phyloP scores from a whole-genome alignment of 2,888 invertebrate species.

The Hydrotaea cyrtoneurina region DNA sequence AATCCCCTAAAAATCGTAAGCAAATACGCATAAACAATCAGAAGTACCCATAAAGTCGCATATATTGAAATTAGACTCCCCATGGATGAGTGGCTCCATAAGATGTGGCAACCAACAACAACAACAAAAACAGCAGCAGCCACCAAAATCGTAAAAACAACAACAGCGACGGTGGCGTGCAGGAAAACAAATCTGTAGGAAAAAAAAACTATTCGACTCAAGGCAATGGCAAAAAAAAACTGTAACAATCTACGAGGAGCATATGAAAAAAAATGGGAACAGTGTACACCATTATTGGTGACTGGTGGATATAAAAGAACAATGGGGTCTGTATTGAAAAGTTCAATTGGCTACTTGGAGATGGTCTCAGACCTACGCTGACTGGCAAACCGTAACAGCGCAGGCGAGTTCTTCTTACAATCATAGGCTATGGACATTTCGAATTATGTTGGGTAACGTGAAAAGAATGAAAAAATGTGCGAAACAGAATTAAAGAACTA shows the following conservation, averaged over 20 bases:
- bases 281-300: too few species aligned
- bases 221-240: background rate
- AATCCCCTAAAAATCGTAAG: slow-evolving; percentile 19
- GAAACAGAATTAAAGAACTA: too few species aligned
- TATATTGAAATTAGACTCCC: slow-evolving; percentile 27
- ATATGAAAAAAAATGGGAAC: too few species aligned
- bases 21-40: slow-evolving; percentile 22
- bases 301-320: too few species aligned
- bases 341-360: too few species aligned
- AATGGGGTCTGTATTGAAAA: too few species aligned
- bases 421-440: too few species aligned
- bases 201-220: slow-evolving; percentile 16
- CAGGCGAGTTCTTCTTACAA: too few species aligned
- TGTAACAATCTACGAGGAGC: background rate
- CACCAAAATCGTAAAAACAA: background rate
- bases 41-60: background rate
- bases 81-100: slow-evolving; percentile 17
- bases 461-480: too few species aligned
- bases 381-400: too few species aligned
- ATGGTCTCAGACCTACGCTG: too few species aligned
- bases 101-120: slow-evolving; percentile 10
- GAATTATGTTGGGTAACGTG: too few species aligned
- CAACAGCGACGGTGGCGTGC: background rate
- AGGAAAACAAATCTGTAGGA: background rate
- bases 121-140: background rate